Conservation (phyloP, 2,113 vertebrate genomes). For the Equus quagga region DNA sequence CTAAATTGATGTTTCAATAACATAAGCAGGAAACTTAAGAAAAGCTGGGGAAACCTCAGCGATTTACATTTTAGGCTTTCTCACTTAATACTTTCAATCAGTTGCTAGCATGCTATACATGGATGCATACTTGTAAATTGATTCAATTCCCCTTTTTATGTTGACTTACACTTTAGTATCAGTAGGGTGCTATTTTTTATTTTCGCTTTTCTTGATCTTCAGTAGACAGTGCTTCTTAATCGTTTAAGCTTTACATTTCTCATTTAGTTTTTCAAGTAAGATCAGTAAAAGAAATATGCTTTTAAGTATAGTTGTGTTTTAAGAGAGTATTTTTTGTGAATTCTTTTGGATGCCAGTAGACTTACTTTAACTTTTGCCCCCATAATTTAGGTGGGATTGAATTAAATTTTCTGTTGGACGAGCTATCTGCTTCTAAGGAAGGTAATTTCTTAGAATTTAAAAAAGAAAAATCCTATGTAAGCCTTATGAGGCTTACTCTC, state of each 20-base stretch:
- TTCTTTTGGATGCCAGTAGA: not conserved
- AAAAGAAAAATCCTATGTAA: not conserved
- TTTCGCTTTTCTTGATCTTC: not conserved
- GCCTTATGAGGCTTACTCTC: not conserved
- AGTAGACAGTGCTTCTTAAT: not conserved
- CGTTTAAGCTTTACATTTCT: constrained; percentile 1
- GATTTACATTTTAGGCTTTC: not conserved
- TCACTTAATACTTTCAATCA: not conserved
- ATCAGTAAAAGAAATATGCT: not conserved
- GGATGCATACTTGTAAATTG: not conserved
- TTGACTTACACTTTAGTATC: not conserved
- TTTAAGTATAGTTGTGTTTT: not conserved
- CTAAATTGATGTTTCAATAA: not conserved
- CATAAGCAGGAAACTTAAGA: not conserved
- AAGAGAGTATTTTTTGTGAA: not conserved
- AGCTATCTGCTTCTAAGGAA: not conserved
- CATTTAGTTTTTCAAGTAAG: not conserved
- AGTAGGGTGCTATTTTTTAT: not conserved
- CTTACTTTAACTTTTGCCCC: not conserved
- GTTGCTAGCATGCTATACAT: not conserved
- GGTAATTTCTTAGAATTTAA: not conserved
- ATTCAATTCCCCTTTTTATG: not conserved
- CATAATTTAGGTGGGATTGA: not conserved
- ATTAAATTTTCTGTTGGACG: not conserved
- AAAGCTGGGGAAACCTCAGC: not conserved